A percentile compares a stretch with the other conserved stretches of the same genome.
phyloP scores from a whole-genome alignment of 2,797 vertebrate genomes.

The Eulemur coronatus region DNA sequence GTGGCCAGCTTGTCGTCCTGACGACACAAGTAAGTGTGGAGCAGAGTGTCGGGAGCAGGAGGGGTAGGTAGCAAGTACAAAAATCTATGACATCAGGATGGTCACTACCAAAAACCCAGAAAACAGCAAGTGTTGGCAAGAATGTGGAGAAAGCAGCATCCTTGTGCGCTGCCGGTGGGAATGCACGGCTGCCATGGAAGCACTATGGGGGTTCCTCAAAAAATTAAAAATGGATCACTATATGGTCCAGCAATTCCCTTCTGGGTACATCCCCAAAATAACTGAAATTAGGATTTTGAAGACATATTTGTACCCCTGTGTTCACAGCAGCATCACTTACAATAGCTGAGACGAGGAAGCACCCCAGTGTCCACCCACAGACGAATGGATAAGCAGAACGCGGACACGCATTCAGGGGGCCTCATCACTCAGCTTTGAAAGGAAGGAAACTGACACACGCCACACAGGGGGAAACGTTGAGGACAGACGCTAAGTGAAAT shows the following conservation, averaged over 20 bases:
- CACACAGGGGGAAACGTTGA: background rate
- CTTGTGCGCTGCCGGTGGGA: background rate
- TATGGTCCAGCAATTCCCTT: background rate
- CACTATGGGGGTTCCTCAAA: background rate
- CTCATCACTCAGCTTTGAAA: background rate
- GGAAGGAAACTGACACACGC: background rate
- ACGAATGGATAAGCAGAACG: background rate
- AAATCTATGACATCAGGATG: background rate
- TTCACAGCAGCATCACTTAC: background rate
- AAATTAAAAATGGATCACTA: background rate
- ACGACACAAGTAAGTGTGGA: background rate
- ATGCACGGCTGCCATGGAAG: background rate
- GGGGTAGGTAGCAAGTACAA: background rate
- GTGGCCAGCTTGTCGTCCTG: background rate
- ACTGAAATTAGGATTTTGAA: background rate
- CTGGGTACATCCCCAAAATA: background rate
- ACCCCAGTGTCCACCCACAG: accelerated
- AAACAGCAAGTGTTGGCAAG: background rate
- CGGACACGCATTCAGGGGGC: accelerated
- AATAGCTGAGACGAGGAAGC: background rate
- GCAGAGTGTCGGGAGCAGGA: background rate
- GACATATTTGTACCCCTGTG: background rate
- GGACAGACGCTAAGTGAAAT: background rate
- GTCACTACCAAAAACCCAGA: background rate
- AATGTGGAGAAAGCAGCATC: background rate